Percentiles rank a stretch among this genome's conserved stretches.
These are phyloP conservation scores for Mystacides longicornis DNA, from an alignment of 2,888 invertebrate species.

Conservation along the genomic window DNA sequence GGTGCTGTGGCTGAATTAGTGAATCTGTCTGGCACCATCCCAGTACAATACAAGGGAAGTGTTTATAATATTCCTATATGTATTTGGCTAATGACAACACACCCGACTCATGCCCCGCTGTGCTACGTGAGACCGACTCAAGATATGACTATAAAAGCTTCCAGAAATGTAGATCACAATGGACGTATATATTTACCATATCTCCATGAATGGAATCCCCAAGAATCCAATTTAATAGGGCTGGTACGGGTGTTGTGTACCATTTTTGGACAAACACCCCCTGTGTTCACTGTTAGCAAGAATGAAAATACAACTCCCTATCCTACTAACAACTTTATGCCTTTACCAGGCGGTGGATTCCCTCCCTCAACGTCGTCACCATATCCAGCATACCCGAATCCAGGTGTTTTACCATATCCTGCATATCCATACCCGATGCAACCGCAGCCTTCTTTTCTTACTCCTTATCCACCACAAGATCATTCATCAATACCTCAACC, in stretches of 20 bases:
- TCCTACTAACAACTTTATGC: slow-evolving; percentile 45
- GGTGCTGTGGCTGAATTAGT: slow-evolving; percentile 74
- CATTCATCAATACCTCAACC: no score
- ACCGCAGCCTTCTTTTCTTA: not conserved
- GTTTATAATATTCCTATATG: slow-evolving; percentile 95
- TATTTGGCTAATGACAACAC: slow-evolving; percentile 94
- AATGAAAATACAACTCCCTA: slow-evolving; percentile 49
- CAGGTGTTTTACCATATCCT: slow-evolving; percentile 27
- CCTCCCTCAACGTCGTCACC: slow-evolving; percentile 32
- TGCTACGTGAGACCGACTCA: slow-evolving; percentile 90
- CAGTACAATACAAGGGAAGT: slow-evolving; percentile 80
- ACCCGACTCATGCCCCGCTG: slow-evolving; percentile 94
- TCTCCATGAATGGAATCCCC: slow-evolving; percentile 85
- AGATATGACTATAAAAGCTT: slow-evolving; percentile 93
- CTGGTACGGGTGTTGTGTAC: slow-evolving; percentile 86
- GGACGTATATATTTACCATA: slow-evolving; percentile 96
- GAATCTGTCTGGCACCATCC: slow-evolving; percentile 86
- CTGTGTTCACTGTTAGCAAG: slow-evolving; percentile 74
- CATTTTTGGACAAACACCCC: slow-evolving; percentile 92
- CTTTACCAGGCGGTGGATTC: slow-evolving; percentile 40
- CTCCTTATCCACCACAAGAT: slow-evolving; percentile 22
- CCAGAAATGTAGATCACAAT: slow-evolving; percentile 88
- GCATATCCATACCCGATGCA: not conserved
- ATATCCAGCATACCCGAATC: not conserved
- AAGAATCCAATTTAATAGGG: slow-evolving; percentile 76